Conservation (phyloP, 2,113 vertebrate species). For the Hippocampus zosterae region DNA sequence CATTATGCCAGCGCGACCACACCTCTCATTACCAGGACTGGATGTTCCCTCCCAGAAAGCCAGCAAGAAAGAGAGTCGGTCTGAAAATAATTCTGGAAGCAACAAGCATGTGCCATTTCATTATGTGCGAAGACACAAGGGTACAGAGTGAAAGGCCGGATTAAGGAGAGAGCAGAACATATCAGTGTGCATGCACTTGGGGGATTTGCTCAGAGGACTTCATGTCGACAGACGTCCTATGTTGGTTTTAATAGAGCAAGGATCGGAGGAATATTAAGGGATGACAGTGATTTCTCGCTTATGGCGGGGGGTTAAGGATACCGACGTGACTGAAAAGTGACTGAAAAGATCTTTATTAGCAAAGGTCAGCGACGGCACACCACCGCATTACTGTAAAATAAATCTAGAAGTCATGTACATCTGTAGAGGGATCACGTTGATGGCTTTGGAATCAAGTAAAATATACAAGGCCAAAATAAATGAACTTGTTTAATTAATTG, state of each 20-base stretch:
- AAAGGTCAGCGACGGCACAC: no score
- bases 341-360: no score
- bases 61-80: constrained; percentile 21
- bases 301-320: no score
- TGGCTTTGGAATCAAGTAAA: no score
- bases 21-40: constrained; percentile 48
- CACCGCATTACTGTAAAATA: no score
- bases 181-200: constrained; percentile 14
- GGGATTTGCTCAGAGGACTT: not conserved
- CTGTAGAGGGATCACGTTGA: no score
- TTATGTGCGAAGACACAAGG: constrained; percentile 27
- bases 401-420: no score
- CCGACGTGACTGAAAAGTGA: no score
- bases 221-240: not conserved
- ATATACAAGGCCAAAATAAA: no score
- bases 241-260: not conserved
- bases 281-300: no score
- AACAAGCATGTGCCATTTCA: constrained; percentile 3
- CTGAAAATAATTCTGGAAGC: constrained; percentile 4
- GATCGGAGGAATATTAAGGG: no score
- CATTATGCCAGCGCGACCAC: not conserved
- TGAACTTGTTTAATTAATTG: no score
- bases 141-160: constrained; percentile 35
- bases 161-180: constrained; percentile 31
- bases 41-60: constrained; percentile 48